Base-by-base conservation (phyloP, 1,140 invertebrate species). In the Drosophila ironensis region DNA sequence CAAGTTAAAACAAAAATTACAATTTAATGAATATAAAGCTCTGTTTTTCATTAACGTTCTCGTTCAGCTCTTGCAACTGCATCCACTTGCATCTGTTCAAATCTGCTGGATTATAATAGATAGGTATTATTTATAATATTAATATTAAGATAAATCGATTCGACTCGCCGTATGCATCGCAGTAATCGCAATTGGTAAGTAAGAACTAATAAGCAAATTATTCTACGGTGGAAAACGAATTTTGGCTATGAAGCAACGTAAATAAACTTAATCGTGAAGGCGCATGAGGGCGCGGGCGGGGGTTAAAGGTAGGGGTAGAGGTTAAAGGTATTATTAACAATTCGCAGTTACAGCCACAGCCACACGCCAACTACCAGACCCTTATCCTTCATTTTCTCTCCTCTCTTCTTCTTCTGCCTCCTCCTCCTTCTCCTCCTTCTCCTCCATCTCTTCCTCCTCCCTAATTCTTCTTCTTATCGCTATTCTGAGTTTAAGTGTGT, bases 21-120 rank as follows among this genome's bases (percentile, higher is more conserved):
- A 76, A 66, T 75, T 80, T 81, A 69, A 71, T 69, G 52, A 75
- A 73, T 80, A 84, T 84, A 84, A 84, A 84, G 80, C 80, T 84
- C 74, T 75, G 67, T 77, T 82, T n/a, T 77, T 72, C 59, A 82
- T 81, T 44, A 51, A 54, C 48, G 27, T 47, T 64, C 38, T 48
- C 51, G 2, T 22, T 42, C 16, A 3, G 12, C 20, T 25, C 25
- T 14, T 33, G 30, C 11, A 33, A 33, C 30, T 52, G 37, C 19
- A 53, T 42, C n/a, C n/a, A n/a, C n/a, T 33, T 38, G 47, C 20
- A 50, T 37, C 5, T 35, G 12, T 22, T 30, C 5, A 22, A 28
- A 22, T 41, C 30, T 61, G 40, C 45, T 61, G 45, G 25, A 53
- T 42, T 7, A 20, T 50, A 33, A 45, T 68, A 25, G 40, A 30